A percentile compares a stretch with the other conserved stretches of the same genome.
These are phyloP conservation scores for Gortyna flavago DNA, from an alignment of 2,888 invertebrate species.

Conservation along the genomic window DNA sequence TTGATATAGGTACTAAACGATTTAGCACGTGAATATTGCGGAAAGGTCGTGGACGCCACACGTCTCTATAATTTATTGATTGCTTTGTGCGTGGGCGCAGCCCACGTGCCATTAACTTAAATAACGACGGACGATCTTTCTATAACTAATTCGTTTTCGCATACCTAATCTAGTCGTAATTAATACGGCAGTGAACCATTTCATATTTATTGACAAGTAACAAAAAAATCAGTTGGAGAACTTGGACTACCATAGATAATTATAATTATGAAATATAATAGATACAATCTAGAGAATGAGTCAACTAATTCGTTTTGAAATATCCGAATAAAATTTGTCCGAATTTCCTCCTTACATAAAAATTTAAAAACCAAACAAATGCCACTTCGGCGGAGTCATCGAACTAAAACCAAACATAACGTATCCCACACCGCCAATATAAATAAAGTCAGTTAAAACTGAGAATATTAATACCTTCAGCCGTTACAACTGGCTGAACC, in stretches of 20 bases:
- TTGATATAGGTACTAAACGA: conserved; percentile 54
- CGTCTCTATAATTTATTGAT: conserved; percentile 76
- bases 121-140: conserved; percentile 66
- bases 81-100: conserved; percentile 77
- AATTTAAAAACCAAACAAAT: background rate
- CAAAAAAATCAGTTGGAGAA: conserved; percentile 39
- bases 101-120: conserved; percentile 76
- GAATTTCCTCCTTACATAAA: background rate
- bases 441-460: conserved; percentile 3
- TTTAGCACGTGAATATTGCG: conserved; percentile 59
- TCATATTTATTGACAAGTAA: conserved; percentile 54
- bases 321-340: background rate
- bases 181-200: conserved; percentile 60
- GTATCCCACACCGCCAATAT: background rate
- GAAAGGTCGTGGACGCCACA: conserved; percentile 71
- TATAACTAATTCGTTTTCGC: conserved; percentile 71
- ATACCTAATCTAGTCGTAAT: conserved; percentile 66
- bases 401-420: background rate
- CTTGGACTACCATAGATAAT: conserved; percentile 10
- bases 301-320: background rate
- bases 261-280: conserved; percentile 18
- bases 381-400: background rate
- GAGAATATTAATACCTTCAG: conserved; percentile 3
- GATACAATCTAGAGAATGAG: conserved; percentile 22
- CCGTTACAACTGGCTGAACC: conserved; percentile 4